Conservation (phyloP, 1,140 invertebrate species). For the Andrena cerasifolii region DNA sequence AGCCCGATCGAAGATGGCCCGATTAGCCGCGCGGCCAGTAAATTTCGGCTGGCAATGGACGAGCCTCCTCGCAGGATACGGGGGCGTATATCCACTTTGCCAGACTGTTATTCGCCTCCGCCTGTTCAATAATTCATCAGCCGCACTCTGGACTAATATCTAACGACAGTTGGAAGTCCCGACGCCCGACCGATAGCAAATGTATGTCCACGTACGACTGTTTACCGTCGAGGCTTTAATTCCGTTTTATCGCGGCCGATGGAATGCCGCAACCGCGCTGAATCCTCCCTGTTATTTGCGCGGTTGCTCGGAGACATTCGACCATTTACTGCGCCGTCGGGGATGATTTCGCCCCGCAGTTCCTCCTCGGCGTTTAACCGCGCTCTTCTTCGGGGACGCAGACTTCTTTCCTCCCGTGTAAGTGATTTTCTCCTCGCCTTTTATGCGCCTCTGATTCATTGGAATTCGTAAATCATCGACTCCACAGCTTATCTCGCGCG, state of each 20-base stretch:
- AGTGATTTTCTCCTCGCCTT: too few species aligned
- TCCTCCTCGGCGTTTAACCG: neutral
- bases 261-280: neutral
- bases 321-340: neutral
- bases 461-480: too few species aligned
- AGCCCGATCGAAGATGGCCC: neutral
- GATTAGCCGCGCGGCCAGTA: neutral
- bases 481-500: too few species aligned
- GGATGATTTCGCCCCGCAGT: neutral
- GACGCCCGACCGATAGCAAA: neutral
- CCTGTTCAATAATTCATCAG: constrained; percentile 55
- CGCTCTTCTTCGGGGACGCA: neutral
- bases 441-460: too few species aligned
- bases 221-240: constrained; percentile 28
- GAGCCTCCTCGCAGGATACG: neutral
- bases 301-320: constrained; percentile 37
- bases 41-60: too few species aligned
- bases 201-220: neutral
- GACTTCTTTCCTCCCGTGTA: too few species aligned
- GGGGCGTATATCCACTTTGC: neutral
- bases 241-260: constrained; percentile 42
- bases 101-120: constrained; percentile 37
- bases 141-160: constrained; percentile 44
- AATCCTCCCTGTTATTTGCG: constrained; percentile 42
- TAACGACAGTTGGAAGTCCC: constrained; percentile 15